Conservation (phyloP, 2,797 vertebrate genomes). For the Eurystomus glaucurus region DNA sequence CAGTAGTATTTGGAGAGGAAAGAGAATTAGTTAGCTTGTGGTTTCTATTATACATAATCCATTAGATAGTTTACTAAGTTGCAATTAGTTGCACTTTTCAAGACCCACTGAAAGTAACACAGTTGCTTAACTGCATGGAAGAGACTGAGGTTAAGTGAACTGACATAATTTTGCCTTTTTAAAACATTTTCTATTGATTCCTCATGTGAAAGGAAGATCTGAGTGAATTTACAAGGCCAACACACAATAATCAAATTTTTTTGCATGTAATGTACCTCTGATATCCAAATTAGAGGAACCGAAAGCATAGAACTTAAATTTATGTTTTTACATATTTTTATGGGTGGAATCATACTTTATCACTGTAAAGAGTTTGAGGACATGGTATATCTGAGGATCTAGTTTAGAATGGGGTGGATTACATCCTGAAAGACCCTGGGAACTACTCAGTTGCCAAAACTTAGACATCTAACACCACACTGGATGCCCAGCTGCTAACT, state of each 20-base stretch:
- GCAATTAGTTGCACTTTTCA: constrained; percentile 16
- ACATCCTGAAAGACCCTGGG: background rate
- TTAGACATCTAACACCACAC: background rate
- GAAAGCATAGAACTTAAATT: background rate
- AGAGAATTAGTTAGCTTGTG: background rate
- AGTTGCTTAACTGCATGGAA: background rate
- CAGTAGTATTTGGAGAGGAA: background rate
- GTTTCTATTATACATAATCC: constrained; percentile 13
- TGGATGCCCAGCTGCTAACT: background rate
- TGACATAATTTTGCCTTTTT: background rate
- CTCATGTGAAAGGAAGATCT: background rate
- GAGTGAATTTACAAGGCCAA: background rate
- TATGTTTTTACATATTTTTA: background rate
- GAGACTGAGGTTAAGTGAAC: background rate
- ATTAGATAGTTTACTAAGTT: background rate
- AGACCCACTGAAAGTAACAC: background rate
- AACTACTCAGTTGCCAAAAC: background rate
- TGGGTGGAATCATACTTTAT: background rate
- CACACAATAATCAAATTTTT: background rate
- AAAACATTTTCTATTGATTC: background rate
- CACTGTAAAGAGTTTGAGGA: background rate
- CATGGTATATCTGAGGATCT: background rate
- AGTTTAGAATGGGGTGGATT: background rate
- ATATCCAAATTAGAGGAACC: background rate
- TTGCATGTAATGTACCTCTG: background rate